Percentiles rank a stretch among this genome's conserved stretches.
These are phyloP conservation scores for Carapus acus DNA, from an alignment of 2,797 vertebrate genomes.

Conservation along the genomic window DNA sequence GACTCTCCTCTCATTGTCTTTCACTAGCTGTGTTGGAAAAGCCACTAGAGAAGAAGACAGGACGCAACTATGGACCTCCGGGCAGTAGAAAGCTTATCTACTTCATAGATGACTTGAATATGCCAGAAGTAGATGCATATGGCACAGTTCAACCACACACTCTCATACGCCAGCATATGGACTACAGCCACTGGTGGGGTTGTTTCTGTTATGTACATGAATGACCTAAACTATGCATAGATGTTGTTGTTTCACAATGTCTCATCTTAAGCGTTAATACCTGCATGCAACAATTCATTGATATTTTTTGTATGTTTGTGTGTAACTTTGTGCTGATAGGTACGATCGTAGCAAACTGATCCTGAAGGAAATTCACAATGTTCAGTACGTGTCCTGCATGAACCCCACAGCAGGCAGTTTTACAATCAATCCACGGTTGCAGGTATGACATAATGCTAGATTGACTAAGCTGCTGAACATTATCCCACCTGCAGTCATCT, in stretches of 20 bases:
- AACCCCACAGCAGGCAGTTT: slow-evolving; percentile 93
- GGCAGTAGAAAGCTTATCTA: slow-evolving; percentile 86
- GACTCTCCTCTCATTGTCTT: background rate
- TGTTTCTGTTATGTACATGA: slow-evolving; percentile 3
- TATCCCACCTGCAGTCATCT: slow-evolving; percentile 16
- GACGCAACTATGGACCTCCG: slow-evolving; percentile 83
- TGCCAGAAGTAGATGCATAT: slow-evolving; percentile 88
- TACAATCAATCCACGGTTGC: slow-evolving; percentile 92
- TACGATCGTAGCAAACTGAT: slow-evolving; percentile 89
- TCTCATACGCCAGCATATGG: slow-evolving; percentile 89
- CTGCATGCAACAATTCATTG: no score
- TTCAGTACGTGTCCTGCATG: slow-evolving; percentile 95
- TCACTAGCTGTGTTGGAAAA: slow-evolving; percentile 80
- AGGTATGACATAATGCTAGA: slow-evolving; percentile 81
- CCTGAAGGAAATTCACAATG: slow-evolving; percentile 86
- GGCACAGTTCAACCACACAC: slow-evolving; percentile 95
- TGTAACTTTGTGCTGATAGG: slow-evolving; percentile 67
- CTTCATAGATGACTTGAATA: slow-evolving; percentile 95
- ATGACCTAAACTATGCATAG: slow-evolving; percentile 3
- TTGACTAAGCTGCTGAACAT: no score
- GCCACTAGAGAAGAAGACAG: slow-evolving; percentile 91
- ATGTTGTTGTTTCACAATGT: no score
- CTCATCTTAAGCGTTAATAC: no score
- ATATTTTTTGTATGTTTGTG: background rate
- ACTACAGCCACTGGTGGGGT: slow-evolving; percentile 89